Percentiles rank a stretch among this genome's conserved stretches.
phyloP scores from a whole-genome alignment of 2,797 vertebrate genomes.

The Eulemur mongoz region DNA sequence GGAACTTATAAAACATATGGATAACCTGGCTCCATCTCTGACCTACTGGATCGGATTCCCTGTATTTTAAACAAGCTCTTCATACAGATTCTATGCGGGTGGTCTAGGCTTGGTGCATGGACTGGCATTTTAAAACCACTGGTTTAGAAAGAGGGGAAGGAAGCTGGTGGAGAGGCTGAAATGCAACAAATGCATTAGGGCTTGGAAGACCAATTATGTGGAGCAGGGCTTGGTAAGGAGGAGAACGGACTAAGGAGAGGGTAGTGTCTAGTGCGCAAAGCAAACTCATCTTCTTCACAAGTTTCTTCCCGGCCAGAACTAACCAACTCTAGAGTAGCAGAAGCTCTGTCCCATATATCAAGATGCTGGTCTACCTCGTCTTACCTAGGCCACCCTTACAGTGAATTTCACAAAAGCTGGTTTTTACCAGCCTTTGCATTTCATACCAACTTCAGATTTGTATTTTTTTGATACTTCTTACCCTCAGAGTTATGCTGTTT shows the following conservation, averaged over 20 bases:
- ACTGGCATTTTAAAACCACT: neutral
- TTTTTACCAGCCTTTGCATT: neutral
- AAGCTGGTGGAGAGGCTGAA: neutral
- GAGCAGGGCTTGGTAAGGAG: neutral
- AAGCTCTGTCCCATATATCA: neutral
- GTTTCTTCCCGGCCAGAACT: neutral
- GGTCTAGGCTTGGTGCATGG: neutral
- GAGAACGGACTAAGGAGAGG: neutral
- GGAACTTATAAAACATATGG: neutral
- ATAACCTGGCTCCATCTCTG: neutral
- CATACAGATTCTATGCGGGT: neutral
- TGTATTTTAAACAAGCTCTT: neutral
- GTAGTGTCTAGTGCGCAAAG: neutral
- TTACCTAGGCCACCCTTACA: neutral
- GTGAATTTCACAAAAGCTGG: neutral
- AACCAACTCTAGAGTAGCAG: neutral
- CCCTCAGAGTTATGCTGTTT: neutral
- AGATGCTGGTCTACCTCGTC: neutral
- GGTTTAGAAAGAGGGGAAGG: neutral
- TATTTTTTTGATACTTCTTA: neutral
- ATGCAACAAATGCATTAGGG: neutral
- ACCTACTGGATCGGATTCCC: neutral
- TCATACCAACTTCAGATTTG: neutral
- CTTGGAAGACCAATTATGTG: neutral
- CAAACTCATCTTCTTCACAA: neutral